Percentiles rank a stretch among this genome's conserved stretches.
phyloP scores from a whole-genome alignment of 2,888 invertebrate genomes.

The Drosophila rellima region DNA sequence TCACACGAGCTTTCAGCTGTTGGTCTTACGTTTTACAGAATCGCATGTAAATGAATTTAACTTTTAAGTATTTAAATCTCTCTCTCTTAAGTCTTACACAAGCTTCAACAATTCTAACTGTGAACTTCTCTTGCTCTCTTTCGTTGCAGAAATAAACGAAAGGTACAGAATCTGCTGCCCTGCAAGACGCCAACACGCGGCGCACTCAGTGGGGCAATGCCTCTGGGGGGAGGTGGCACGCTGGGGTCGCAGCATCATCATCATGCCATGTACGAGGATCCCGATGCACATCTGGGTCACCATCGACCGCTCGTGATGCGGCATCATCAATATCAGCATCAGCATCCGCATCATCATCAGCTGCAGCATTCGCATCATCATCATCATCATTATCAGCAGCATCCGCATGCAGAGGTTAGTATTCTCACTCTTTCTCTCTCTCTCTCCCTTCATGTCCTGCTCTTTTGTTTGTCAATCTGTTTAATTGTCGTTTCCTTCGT shows the following conservation, averaged over 20 bases:
- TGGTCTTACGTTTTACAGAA: background rate
- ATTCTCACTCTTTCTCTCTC: slow-evolving; percentile 3
- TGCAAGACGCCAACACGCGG: slow-evolving; percentile 91
- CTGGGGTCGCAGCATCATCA: slow-evolving; percentile 86
- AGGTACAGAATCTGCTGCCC: slow-evolving; percentile 93
- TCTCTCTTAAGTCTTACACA: background rate
- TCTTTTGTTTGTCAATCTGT: slow-evolving; percentile 26
- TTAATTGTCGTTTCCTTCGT: slow-evolving; percentile 49
- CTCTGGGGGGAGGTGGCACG: slow-evolving; percentile 84
- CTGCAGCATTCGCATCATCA: slow-evolving; percentile 79
- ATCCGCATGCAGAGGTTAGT: slow-evolving; percentile 85
- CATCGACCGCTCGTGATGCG: slow-evolving; percentile 87
- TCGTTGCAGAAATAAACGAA: slow-evolving; percentile 92
- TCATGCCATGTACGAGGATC: slow-evolving; percentile 89
- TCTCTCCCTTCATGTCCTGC: background rate
- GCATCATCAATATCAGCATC: slow-evolving; percentile 81
- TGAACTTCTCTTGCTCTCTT: background rate
- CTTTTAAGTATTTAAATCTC: background rate
- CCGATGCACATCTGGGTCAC: slow-evolving; percentile 88
- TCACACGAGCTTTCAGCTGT: background rate
- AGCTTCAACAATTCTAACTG: slow-evolving; percentile 17
- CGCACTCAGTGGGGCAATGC: slow-evolving; percentile 82
- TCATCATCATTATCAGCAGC: slow-evolving; percentile 75
- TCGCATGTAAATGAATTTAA: no score
- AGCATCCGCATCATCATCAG: slow-evolving; percentile 61